Base-by-base conservation (phyloP, 2,888 invertebrate genomes). In the Seira ritae region DNA sequence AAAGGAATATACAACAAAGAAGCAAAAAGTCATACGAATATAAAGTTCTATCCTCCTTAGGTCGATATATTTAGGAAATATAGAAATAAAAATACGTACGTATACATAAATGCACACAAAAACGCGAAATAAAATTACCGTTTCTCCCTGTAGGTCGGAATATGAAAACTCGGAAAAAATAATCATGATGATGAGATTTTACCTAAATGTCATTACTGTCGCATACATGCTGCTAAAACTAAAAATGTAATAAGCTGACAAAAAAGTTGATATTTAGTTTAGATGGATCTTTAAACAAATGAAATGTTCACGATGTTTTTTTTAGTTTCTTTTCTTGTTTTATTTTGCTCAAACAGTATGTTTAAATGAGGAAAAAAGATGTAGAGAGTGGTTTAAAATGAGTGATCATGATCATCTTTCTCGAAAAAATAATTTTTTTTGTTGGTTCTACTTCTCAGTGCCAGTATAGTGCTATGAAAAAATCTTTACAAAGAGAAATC, bases 381-480 rank as follows among this genome's bases (percentile, higher is more conserved):
- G n/a, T n/a, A 37, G 37, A 15, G 10, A 19, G 31, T 68, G 4
- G 37, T 8, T 4, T 70, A 50, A 17, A 50, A 69, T 50, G 55
- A 23, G 55, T 22, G 31, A 73, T 72, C 15, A 37, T 73, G 15
- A 15, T 65, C 23, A 31, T 69, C 76, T 72, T 77, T 22, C 19
- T 42, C 42, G 23, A 37, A 62, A 65, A 24, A 68, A 23, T 55
- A 73, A 24, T 31, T 4, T 76, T 76, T 68, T 68, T 60, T 68
- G 46, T 60, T 68, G 46, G 55, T 62, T 24, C 24, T 79, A n/a
- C 50, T 65, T 81, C 81, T 81, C 81, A 81, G 81, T 76, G 81
- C 81, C 81, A 81, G 81, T 81, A 81, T 71, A 76, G 71, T 73
- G 42, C 67, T 67, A 72, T 60, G n/a, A 71, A 50, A 62, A n/a